phyloP scores from a whole-genome alignment of 2,888 invertebrate genomes.

The Aphodius sticticus region DNA sequence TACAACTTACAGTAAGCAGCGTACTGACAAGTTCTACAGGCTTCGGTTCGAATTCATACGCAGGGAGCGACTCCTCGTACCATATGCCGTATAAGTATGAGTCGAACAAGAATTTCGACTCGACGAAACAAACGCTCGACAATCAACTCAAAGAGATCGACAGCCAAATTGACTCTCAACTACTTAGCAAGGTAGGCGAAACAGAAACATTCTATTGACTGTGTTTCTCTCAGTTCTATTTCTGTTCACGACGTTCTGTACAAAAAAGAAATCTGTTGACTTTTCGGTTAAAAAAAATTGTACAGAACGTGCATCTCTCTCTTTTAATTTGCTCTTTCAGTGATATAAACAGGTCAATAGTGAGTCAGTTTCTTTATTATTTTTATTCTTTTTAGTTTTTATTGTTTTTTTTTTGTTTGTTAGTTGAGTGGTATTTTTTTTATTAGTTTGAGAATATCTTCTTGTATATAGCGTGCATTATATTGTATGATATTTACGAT shows the following conservation, averaged over 20 bases:
- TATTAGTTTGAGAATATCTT: conserved; percentile 27
- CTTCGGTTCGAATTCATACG: conserved; percentile 66
- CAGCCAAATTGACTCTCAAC: conserved; percentile 76
- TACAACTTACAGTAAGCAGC: conserved; percentile 61
- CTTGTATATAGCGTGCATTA: conserved; percentile 28
- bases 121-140: conserved; percentile 78
- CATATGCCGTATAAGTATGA: conserved; percentile 60
- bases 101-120: conserved; percentile 71
- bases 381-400: conserved; percentile 40
- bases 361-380: conserved; percentile 50
- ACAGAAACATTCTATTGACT: conserved; percentile 61
- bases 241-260: conserved; percentile 38
- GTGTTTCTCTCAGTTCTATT: conserved; percentile 39
- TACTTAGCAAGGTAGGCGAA: conserved; percentile 68
- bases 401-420: conserved; percentile 44
- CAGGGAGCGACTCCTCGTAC: conserved; percentile 65
- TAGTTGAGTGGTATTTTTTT: conserved; percentile 36
- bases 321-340: background rate
- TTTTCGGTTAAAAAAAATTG: background rate
- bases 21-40: conserved; percentile 67
- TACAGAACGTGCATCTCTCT: background rate
- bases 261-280: conserved; percentile 7
- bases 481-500: conserved; percentile 20
- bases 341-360: conserved; percentile 49
- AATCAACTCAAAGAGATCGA: conserved; percentile 84